Percentiles rank a stretch among this genome's conserved stretches.
Conservation (phyloP, 2,888 invertebrate species). For the Furcula furcula region DNA sequence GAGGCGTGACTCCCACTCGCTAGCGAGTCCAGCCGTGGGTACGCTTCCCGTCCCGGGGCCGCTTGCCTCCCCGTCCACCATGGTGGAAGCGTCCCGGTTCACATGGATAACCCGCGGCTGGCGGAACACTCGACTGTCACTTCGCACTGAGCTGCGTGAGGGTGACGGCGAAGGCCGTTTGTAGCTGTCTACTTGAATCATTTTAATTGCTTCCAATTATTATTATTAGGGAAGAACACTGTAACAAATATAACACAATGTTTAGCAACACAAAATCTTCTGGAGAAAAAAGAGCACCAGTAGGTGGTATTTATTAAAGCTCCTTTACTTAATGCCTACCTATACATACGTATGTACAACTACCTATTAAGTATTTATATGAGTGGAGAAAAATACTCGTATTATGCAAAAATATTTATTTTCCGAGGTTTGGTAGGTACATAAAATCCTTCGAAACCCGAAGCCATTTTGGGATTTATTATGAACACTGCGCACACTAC, state of each 20-base stretch:
- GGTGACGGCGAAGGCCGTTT: slow-evolving; percentile 77
- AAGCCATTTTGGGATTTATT: slow-evolving; percentile 13
- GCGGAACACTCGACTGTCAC: slow-evolving; percentile 66
- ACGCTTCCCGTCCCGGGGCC: slow-evolving; percentile 31
- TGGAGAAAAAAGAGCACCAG: no score
- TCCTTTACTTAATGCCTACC: no score
- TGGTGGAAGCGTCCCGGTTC: slow-evolving; percentile 75
- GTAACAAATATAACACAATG: slow-evolving; percentile 13
- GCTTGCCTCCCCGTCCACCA: slow-evolving; percentile 66
- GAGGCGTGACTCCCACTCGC: slow-evolving; percentile 56
- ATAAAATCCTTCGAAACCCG: slow-evolving; percentile 15
- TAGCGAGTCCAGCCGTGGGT: slow-evolving; percentile 19
- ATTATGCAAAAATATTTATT: not conserved
- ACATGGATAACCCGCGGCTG: slow-evolving; percentile 76
- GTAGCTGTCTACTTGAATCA: slow-evolving; percentile 72
- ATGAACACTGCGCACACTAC: slow-evolving; percentile 26
- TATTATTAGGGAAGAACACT: slow-evolving; percentile 13
- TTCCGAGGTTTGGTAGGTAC: not conserved
- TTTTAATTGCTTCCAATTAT: slow-evolving; percentile 28
- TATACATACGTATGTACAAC: no score
- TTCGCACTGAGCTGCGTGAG: slow-evolving; percentile 70
- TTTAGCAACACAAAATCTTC: no score
- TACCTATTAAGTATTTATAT: no score
- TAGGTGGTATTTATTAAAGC: no score
- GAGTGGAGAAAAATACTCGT: no score